phyloP scores from a whole-genome alignment of 2,113 vertebrate genomes.

The Microtus ochrogaster region DNA sequence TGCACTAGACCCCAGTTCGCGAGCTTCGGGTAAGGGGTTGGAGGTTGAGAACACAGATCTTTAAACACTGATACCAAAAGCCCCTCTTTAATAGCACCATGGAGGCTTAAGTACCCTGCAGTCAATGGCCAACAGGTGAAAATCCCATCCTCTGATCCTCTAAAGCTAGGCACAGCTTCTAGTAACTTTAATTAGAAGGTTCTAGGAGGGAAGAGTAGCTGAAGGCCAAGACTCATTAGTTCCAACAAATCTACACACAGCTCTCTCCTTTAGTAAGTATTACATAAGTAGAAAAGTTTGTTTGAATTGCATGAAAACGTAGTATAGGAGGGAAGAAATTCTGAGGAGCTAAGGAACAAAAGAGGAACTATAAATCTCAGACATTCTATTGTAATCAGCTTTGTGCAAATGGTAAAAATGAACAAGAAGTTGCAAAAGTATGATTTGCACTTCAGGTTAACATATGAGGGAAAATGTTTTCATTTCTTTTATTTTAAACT shows the following conservation, averaged over 20 bases:
- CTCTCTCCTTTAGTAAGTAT: not conserved
- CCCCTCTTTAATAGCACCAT: too few relatives aligned
- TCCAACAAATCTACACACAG: not conserved
- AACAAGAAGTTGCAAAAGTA: not conserved
- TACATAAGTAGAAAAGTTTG: not conserved
- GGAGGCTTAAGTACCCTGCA: too few relatives aligned
- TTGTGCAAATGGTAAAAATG: not conserved
- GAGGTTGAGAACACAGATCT: too few relatives aligned
- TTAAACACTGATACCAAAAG: too few relatives aligned
- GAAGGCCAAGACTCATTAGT: too few relatives aligned
- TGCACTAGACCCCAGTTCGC: too few relatives aligned
- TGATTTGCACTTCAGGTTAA: not conserved
- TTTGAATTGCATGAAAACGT: not conserved
- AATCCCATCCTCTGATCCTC: too few relatives aligned
- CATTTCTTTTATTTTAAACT: constrained; percentile 32
- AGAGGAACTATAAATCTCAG: not conserved
- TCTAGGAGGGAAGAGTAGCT: too few relatives aligned
- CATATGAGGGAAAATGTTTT: not conserved
- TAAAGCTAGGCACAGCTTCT: too few relatives aligned
- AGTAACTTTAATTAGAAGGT: too few relatives aligned
- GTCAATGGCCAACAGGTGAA: too few relatives aligned
- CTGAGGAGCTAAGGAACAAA: not conserved
- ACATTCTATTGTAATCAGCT: not conserved
- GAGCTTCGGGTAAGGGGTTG: too few relatives aligned
- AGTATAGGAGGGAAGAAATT: not conserved